Evolutionary conservation across 2,797 vertebrate genomes (phyloP).

Genomic region (Pristis pectinata): DNA sequence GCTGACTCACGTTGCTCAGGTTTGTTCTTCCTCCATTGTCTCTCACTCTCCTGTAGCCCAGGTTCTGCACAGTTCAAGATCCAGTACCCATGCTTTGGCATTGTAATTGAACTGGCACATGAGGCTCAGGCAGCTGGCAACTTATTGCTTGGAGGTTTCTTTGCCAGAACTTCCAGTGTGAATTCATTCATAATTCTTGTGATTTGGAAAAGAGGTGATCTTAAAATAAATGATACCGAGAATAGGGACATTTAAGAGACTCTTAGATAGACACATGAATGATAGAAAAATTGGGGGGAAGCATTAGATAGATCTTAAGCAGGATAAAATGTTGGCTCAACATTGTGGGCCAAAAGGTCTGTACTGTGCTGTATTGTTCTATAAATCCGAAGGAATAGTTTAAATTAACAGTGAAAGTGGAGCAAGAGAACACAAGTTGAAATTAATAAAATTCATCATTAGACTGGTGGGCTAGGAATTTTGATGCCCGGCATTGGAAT

Average conservation of each 20-base stretch:
- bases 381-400: conserved; percentile 3
- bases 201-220: neutral
- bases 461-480: neutral
- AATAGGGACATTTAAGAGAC: too few relatives aligned
- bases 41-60: conserved; percentile 41
- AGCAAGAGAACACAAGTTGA: neutral
- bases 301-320: too few relatives aligned
- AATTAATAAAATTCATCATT: neutral
- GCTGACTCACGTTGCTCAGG: conserved; percentile 35
- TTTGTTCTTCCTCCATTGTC: conserved; percentile 28
- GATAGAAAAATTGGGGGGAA: too few relatives aligned
- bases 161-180: neutral
- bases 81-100: neutral
- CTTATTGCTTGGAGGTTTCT: neutral
- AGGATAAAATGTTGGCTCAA: too few relatives aligned
- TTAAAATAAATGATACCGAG: neutral
- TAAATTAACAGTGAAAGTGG: neutral
- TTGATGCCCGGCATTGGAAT: too few relatives aligned
- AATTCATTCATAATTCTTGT: neutral
- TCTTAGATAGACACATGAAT: too few relatives aligned
- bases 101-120: neutral
- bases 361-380: too few relatives aligned
- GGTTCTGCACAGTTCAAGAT: neutral
- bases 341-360: too few relatives aligned
- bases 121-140: neutral